A percentile compares a stretch with the other conserved stretches of the same genome.
These are phyloP conservation scores for Parazoanthus darwini DNA, from an alignment of 92 coral and sea anemone species.

Conservation along the genomic window DNA sequence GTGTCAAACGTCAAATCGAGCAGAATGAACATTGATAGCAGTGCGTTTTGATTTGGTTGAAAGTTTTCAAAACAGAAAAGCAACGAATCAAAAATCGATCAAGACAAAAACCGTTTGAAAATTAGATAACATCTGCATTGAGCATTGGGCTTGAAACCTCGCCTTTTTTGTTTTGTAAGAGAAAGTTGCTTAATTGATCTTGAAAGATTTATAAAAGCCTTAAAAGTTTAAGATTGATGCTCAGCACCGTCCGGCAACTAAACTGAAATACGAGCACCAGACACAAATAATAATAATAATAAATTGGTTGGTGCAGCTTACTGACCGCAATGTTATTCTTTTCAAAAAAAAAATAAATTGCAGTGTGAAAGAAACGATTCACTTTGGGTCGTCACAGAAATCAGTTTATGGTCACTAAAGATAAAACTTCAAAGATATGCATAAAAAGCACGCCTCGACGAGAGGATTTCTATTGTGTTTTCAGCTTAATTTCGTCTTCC, in stretches of 20 bases:
- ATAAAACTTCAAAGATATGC: slow-evolving; percentile 37
- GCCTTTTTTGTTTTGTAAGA: slow-evolving; percentile 6
- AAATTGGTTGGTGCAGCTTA: neutral
- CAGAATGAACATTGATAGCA: neutral
- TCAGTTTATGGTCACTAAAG: slow-evolving; percentile 22
- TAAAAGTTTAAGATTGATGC: slow-evolving; percentile 7
- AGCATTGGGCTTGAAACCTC: neutral
- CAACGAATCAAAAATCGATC: slow-evolving; percentile 28
- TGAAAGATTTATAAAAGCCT: slow-evolving; percentile 20
- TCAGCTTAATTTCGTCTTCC: slow-evolving; percentile 36
- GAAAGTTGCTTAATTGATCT: slow-evolving; percentile 14
- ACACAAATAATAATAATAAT: neutral
- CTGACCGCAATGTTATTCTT: neutral
- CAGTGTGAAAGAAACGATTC: slow-evolving; percentile 19
- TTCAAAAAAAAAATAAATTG: neutral
- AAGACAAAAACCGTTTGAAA: slow-evolving; percentile 14
- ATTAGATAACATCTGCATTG: slow-evolving; percentile 27
- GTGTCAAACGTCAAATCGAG: slow-evolving; percentile 9
- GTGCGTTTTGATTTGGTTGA: slow-evolving; percentile 16
- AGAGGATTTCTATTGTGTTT: slow-evolving; percentile 28
- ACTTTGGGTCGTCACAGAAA: slow-evolving; percentile 9
- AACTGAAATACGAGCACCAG: neutral
- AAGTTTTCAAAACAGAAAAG: slow-evolving; percentile 5
- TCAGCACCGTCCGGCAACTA: neutral
- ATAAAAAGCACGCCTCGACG: neutral